A percentile compares a stretch with the other conserved stretches of the same genome.
These are phyloP conservation scores for Colius striatus DNA, from an alignment of 2,113 vertebrate genomes.

Conservation along the genomic window DNA sequence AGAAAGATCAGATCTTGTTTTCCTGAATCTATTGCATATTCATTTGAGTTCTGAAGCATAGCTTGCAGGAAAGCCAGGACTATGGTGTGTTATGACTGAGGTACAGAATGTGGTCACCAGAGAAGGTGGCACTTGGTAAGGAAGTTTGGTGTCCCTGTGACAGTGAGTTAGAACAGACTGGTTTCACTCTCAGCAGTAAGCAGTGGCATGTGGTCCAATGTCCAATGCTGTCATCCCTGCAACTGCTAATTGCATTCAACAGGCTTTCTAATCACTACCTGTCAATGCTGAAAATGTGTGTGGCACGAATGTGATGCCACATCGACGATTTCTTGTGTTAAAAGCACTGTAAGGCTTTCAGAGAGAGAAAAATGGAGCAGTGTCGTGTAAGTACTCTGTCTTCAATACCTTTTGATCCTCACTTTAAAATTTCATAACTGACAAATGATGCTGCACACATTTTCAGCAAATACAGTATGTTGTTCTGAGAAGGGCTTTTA, in stretches of 20 bases:
- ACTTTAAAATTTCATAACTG: background rate
- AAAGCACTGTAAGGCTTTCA: slow-evolving; percentile 2
- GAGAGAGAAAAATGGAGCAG: background rate
- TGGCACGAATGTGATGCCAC: background rate
- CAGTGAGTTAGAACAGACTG: background rate
- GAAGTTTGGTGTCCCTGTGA: rapidly evolving
- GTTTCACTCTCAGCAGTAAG: background rate
- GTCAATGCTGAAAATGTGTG: background rate
- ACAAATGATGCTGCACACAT: background rate
- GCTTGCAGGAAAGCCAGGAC: background rate
- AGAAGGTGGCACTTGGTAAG: background rate
- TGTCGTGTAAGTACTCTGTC: background rate
- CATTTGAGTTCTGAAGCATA: background rate
- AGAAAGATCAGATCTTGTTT: background rate
- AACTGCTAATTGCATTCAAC: background rate
- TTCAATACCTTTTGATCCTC: background rate
- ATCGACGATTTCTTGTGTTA: background rate
- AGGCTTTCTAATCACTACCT: background rate
- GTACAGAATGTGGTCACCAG: background rate
- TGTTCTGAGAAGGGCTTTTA: slow-evolving; percentile 20
- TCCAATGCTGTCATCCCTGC: background rate
- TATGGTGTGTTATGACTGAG: background rate
- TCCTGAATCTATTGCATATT: background rate
- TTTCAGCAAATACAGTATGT: background rate
- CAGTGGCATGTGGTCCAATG: background rate